Base-by-base conservation (phyloP, 1,140 invertebrate species). In the Physella acuta region DNA sequence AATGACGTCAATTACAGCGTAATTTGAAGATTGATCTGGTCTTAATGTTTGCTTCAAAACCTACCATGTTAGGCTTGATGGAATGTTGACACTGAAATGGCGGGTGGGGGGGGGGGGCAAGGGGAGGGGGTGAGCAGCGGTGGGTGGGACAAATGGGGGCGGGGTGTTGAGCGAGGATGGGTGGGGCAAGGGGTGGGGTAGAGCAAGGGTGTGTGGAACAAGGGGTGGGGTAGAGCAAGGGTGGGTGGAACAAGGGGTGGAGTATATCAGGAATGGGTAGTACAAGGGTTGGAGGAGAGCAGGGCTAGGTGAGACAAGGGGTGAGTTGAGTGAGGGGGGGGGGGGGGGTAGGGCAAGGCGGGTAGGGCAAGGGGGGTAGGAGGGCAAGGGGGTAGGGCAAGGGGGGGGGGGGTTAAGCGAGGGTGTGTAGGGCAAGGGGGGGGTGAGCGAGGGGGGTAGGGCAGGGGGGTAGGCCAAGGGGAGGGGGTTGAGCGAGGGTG, bases 401-500 rank as follows among this genome's bases (percentile, higher is more conserved):
- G 30, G 53, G 53, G 26, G 53, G 53, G 26, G 53, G 53, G 26
- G 53, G 26, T 8, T 14, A 11, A 28, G 33, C 14, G 59, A 28
- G 59, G 59, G 26, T 17, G 36, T 11, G 16, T 17, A 28, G 59
- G 36, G 33, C 11, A 31, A 31, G 36, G 59, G 36, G 33, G 36
- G 62, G 30, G 44, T n/a, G 62, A 51, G 62, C n/a, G 44, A 30
- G 62, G 28, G 62, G 44, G 17, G 24, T 5, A 52, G 62, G 44
- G 36, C 16, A 39, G 30, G 30, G 24, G 62, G 17, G 62, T 5
- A 31, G 24, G 62, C 14, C n/a, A 31, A 14, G 16, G 59, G 34
- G 33, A 31, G 34, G 5, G 62, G 44, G 62, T 8, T 4, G 16
- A 30, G 52, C 11, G 62, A 51, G 36, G 16, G 44, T 5, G 62